phyloP scores from a whole-genome alignment of 2,113 vertebrate genomes.

The Bufo gargarizans region DNA sequence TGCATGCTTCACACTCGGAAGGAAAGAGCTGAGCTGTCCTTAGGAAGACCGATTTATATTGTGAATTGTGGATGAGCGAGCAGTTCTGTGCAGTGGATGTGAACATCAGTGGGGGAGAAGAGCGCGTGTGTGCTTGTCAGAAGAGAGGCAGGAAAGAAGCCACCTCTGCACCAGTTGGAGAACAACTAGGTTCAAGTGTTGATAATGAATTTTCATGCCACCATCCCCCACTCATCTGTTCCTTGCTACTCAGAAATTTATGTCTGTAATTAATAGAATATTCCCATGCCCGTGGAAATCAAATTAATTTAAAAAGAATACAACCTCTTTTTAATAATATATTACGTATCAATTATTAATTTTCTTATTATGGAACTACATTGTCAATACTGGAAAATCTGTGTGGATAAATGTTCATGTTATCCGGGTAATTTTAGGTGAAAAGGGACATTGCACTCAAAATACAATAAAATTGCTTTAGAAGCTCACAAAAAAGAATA shows the following conservation, averaged over 20 bases:
- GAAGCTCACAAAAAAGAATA: too few species aligned
- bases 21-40: constrained; percentile 57
- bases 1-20: constrained; percentile 48
- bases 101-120: constrained; percentile 22
- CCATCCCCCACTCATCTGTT: constrained; percentile 36
- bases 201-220: constrained; percentile 25
- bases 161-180: constrained; percentile 37
- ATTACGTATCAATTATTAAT: neutral
- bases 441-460: neutral
- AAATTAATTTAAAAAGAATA: neutral
- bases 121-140: neutral
- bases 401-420: neutral
- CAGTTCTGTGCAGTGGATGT: constrained; percentile 33
- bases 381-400: neutral
- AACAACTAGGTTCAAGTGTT: constrained; percentile 33
- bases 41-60: constrained; percentile 41
- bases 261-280: constrained; percentile 12
- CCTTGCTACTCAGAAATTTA: neutral
- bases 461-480: neutral
- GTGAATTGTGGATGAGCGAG: constrained; percentile 49
- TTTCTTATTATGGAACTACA: neutral
- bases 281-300: neutral
- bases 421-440: neutral
- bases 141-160: constrained; percentile 27
- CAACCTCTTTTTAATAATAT: constrained; percentile 14